phyloP scores from a whole-genome alignment of 1,140 invertebrate species.

The Popillia japonica region DNA sequence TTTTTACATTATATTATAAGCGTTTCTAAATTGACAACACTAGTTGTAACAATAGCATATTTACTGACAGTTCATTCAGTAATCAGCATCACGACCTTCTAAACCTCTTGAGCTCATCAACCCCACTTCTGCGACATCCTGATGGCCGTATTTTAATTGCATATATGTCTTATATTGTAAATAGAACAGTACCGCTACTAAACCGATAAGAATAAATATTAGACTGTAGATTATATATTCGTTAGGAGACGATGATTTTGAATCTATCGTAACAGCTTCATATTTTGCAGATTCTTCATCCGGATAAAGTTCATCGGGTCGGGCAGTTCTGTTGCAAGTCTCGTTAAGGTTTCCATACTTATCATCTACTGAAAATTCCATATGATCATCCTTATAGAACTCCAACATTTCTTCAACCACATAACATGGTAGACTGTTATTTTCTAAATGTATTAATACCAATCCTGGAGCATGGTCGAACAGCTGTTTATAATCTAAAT shows the following conservation, averaged over 20 bases:
- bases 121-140: slow-evolving; percentile 45
- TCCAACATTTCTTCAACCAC: slow-evolving; percentile 55
- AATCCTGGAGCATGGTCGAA: slow-evolving; percentile 51
- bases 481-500: slow-evolving; percentile 54
- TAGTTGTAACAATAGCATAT: slow-evolving; percentile 35
- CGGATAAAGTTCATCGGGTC: slow-evolving; percentile 1
- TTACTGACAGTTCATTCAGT: slow-evolving; percentile 36
- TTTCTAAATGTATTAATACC: slow-evolving; percentile 50
- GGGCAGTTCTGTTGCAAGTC: neutral
- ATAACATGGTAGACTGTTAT: slow-evolving; percentile 54
- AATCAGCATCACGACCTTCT: slow-evolving; percentile 44
- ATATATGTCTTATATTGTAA: slow-evolving; percentile 50
- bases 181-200: slow-evolving; percentile 51
- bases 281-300: slow-evolving; percentile 11
- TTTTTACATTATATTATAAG: slow-evolving; percentile 29
- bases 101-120: slow-evolving; percentile 46
- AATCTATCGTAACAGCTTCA: neutral
- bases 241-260: slow-evolving; percentile 11
- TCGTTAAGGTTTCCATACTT: slow-evolving; percentile 47
- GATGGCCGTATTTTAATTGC: slow-evolving; percentile 39
- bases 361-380: slow-evolving; percentile 51
- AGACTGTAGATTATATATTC: slow-evolving; percentile 42
- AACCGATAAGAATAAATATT: slow-evolving; percentile 46
- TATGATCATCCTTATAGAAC: slow-evolving; percentile 53
- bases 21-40: slow-evolving; percentile 19